These are phyloP conservation scores for Apoda limacodes DNA, from an alignment of 2,888 invertebrate species.

Conservation along the genomic window DNA sequence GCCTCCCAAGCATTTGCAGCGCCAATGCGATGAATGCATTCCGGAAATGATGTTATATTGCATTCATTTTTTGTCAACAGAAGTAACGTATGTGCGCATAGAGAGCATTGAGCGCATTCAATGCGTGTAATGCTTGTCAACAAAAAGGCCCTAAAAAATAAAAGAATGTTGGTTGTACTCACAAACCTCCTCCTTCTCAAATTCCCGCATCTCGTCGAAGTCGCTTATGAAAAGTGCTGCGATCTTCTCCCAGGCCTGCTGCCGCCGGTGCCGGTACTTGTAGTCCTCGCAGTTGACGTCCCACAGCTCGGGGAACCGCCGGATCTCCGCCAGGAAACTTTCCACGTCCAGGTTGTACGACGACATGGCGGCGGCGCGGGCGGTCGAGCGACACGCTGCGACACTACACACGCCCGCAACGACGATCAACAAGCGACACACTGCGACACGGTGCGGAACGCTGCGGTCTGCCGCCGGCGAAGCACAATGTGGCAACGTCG, in stretches of 20 bases:
- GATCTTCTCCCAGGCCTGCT: conserved; percentile 39
- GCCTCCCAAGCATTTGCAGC: too few relatives aligned
- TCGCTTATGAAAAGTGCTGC: conserved; percentile 38
- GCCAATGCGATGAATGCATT: too few relatives aligned
- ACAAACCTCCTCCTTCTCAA: conserved; percentile 42
- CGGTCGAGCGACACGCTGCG: conserved; percentile 28
- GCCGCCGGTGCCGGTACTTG: conserved; percentile 30
- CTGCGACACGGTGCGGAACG: conserved; percentile 8
- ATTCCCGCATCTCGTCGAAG: conserved; percentile 33
- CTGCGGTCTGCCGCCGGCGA: conserved; percentile 9
- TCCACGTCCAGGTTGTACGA: conserved; percentile 39
- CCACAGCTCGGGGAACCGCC: conserved; percentile 45
- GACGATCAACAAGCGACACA: conserved; percentile 7
- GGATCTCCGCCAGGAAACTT: conserved; percentile 44
- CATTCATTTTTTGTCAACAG: too few relatives aligned
- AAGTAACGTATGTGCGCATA: too few relatives aligned
- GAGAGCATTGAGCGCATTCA: too few relatives aligned
- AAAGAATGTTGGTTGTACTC: too few relatives aligned
- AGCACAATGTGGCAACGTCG: conserved; percentile 18
- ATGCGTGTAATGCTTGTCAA: too few relatives aligned
- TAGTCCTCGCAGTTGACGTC: conserved; percentile 34
- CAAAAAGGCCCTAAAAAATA: too few relatives aligned
- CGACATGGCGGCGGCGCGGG: conserved; percentile 29
- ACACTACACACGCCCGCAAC: conserved; percentile 11
- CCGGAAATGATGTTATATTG: too few relatives aligned